Conservation (phyloP, 2,888 invertebrate genomes). For the Argyresthia goedartella region DNA sequence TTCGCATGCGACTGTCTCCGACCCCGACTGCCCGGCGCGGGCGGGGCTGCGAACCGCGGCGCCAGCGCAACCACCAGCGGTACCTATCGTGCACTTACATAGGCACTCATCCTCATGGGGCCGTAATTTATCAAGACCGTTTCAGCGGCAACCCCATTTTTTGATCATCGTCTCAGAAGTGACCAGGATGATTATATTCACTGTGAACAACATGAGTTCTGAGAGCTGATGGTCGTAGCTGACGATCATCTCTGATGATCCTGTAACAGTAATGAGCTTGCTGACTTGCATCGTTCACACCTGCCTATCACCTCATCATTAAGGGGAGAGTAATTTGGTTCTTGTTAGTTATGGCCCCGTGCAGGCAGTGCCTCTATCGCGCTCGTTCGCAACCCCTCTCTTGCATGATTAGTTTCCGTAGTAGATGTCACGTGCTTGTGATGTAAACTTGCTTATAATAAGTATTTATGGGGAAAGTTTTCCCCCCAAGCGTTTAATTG, state of each 20-base stretch:
- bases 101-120: not conserved
- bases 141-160: too few species aligned
- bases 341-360: slow-evolving; percentile 38
- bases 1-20: slow-evolving; percentile 70
- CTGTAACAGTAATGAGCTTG: too few species aligned
- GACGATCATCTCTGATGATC: too few species aligned
- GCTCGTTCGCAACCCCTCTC: slow-evolving; percentile 69
- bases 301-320: too few species aligned
- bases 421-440: slow-evolving; percentile 53
- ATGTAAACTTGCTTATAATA: slow-evolving; percentile 25
- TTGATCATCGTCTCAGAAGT: too few species aligned
- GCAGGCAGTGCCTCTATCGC: slow-evolving; percentile 35
- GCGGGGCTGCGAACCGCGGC: slow-evolving; percentile 64
- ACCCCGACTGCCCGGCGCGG: slow-evolving; percentile 57
- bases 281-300: too few species aligned
- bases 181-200: too few species aligned
- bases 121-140: too few species aligned
- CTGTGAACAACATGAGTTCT: not conserved
- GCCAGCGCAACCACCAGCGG: slow-evolving; percentile 48
- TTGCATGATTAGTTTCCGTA: slow-evolving; percentile 64
- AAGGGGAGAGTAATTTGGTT: slow-evolving; percentile 14
- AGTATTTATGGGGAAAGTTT: not conserved
- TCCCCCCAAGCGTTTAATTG: too few species aligned
- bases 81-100: slow-evolving; percentile 33
- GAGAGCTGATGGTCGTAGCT: too few species aligned